These are phyloP conservation scores for Oegoconia quadripuncta DNA, from an alignment of 2,888 invertebrate species.

Conservation along the genomic window DNA sequence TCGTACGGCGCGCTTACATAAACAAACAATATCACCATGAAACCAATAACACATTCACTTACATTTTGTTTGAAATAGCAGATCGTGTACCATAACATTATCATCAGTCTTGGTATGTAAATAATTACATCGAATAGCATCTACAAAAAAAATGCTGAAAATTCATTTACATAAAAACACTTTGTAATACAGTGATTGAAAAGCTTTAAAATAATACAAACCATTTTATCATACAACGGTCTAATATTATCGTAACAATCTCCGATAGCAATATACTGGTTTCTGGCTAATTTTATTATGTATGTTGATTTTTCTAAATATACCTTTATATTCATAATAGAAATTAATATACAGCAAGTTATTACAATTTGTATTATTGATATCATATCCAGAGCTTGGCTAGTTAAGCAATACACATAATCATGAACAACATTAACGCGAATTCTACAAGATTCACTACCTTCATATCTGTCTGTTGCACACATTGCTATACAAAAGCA, in stretches of 20 bases:
- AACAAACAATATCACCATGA: no score
- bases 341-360: constrained; percentile 6
- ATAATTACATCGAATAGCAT: constrained; percentile 3
- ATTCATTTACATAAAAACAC: neutral
- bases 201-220: constrained; percentile 4
- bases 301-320: neutral
- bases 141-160: neutral
- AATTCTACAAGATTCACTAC: no score
- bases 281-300: neutral
- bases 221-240: constrained; percentile 14
- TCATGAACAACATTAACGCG: neutral
- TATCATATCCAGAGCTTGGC: constrained; percentile 1
- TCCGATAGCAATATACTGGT: constrained; percentile 6
- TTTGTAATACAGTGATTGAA: neutral
- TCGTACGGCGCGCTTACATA: no score
- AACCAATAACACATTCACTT: no score
- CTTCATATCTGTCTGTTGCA: no score
- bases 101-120: constrained; percentile 1
- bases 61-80: constrained; percentile 2
- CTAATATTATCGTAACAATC: constrained; percentile 13
- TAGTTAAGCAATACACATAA: constrained; percentile 1
- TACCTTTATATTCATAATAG: constrained; percentile 1
- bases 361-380: constrained; percentile 7
- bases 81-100: neutral
- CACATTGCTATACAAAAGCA: neutral